These are phyloP conservation scores for Stegophylla sp. DNA, from an alignment of 2,888 invertebrate genomes.

Conservation along the genomic window DNA sequence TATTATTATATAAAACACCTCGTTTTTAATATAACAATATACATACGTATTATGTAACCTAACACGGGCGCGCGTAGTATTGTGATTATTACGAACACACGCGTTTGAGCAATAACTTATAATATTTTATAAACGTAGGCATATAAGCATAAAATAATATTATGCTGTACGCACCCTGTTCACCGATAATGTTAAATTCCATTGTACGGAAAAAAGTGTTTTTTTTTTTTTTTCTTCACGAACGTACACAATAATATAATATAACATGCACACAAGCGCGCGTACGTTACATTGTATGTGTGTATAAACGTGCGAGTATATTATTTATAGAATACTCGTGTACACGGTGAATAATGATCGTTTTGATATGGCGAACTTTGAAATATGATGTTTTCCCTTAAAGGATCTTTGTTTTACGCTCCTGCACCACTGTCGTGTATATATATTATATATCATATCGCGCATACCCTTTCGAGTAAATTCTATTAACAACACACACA, in stretches of 20 bases:
- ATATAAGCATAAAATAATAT: too few relatives aligned
- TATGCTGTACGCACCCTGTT: too few relatives aligned
- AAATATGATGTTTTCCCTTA: conserved; percentile 11
- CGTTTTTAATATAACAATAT: too few relatives aligned
- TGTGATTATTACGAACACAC: neutral
- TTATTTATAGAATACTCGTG: neutral
- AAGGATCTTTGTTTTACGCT: neutral
- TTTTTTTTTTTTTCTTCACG: neutral
- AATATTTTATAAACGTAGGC: neutral
- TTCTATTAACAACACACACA: too few relatives aligned
- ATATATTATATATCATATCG: neutral
- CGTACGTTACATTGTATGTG: too few relatives aligned
- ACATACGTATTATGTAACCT: too few relatives aligned
- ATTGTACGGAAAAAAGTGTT: neutral
- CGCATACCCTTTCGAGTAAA: conserved; percentile 14
- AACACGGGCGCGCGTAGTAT: neutral
- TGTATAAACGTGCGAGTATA: too few relatives aligned
- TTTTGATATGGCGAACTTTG: neutral
- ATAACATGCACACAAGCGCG: neutral
- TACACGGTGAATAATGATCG: neutral
- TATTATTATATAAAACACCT: too few relatives aligned
- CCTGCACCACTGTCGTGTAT: neutral
- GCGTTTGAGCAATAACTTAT: neutral
- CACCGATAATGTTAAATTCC: neutral
- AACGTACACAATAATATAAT: neutral